Evolutionary conservation across 2,797 vertebrate genomes (phyloP), one percentile per base, ranked within the genome.

Genomic region (Microcaecilia unicolor): DNA sequence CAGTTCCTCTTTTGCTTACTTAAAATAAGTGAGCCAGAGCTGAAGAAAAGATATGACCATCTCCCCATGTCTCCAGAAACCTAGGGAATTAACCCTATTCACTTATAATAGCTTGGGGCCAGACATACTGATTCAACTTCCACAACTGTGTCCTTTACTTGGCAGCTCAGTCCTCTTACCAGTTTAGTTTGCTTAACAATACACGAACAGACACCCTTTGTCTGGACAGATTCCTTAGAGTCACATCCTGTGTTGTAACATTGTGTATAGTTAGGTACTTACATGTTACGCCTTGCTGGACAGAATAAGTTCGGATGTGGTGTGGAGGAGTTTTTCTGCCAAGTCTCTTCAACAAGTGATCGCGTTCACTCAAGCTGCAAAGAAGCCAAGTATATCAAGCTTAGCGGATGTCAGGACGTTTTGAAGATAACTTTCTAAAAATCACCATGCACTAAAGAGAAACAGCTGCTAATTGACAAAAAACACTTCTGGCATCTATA

Each of bases 271-370:
- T 26, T 21, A 6, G 1, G 36, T 54, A 95, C 95, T 96, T 68
- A 99, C 95, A 93, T 55, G 92, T 81, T 28, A 97, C 89, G 15
- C 84, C 83, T 80, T 97, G 93, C 78, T 94, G 93, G 70, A 95
- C 79, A 3, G 95, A 95, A 64, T 89, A 85, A 31, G 86, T 89
- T n/a, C 89, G 89, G 60, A 90, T 93, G 24, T 95, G 88, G 41
- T 84, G 94, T 2, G 94, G 97, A 49, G 94, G 90, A 4, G 90
- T 89, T 85, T 97, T 99, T 76, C 86, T 90, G 80, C 95, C 87
- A 9, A 99, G 93, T 71, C 93, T 88, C 76, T 90, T 97, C 72
- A 99, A 70, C 76, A 99, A 84, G 81, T 91, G 93, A 78, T 95
- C 95, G 19, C 91, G 91, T 85, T 98, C 95, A 41, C 99, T 99